These are phyloP conservation scores for Holothuria glaberrima DNA, from an alignment of 35 echinoderm and acorn worm genomes.

Conservation along the genomic window DNA sequence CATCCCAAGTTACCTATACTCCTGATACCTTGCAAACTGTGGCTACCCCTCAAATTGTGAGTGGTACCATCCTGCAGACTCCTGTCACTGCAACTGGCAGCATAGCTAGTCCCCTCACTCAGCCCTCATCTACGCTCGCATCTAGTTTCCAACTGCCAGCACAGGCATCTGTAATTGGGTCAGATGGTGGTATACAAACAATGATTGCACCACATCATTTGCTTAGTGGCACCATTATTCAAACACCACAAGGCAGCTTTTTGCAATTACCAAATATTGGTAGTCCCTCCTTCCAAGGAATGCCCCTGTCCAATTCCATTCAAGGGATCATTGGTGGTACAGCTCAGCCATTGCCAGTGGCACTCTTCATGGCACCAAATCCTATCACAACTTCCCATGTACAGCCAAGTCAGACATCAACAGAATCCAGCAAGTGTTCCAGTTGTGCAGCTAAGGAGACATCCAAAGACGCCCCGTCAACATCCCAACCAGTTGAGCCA, in stretches of 20 bases:
- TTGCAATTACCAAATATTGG: slow-evolving; percentile 40
- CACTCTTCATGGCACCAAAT: slow-evolving; percentile 27
- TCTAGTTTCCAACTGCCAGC: not conserved
- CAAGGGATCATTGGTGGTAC: slow-evolving; percentile 23
- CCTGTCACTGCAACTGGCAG: not conserved
- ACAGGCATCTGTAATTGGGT: not conserved
- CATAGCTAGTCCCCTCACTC: not conserved
- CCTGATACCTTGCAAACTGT: slow-evolving; percentile 19
- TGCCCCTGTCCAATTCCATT: slow-evolving; percentile 4
- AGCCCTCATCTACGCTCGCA: not conserved
- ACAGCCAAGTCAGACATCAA: slow-evolving; percentile 4
- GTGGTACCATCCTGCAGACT: slow-evolving; percentile 2
- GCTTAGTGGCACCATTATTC: slow-evolving; percentile 58
- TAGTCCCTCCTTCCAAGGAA: not conserved
- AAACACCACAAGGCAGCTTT: slow-evolving; percentile 50
- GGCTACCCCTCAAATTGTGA: slow-evolving; percentile 18
- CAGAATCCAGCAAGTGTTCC: slow-evolving; percentile 24
- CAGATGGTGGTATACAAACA: not conserved
- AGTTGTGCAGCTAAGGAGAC: slow-evolving; percentile 25
- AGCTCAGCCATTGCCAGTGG: not conserved
- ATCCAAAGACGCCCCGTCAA: not conserved
- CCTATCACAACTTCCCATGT: not conserved
- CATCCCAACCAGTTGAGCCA: not conserved
- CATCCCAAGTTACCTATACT: slow-evolving; percentile 12
- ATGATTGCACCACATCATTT: slow-evolving; percentile 37